Conservation (phyloP, 1,140 invertebrate genomes). For the Rhagoletis pomonella region DNA sequence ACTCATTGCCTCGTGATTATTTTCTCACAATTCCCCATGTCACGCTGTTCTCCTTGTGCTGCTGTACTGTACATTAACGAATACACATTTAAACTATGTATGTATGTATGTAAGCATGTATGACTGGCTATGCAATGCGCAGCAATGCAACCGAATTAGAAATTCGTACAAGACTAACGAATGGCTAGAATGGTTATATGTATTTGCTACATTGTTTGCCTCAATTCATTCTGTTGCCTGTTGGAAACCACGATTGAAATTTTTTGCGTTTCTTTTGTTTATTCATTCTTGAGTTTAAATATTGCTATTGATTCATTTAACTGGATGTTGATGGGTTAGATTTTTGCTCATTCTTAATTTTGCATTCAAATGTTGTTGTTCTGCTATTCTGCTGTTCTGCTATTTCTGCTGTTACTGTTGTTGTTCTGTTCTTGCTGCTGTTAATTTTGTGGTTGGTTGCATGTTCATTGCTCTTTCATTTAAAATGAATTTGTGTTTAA, state of each 20-base stretch:
- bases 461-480: conserved; percentile 18
- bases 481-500: conserved; percentile 27
- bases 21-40: not conserved
- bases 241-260: conserved; percentile 43
- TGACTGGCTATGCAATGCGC: not conserved
- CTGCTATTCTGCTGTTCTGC: conserved; percentile 7
- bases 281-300: conserved; percentile 44
- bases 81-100: conserved; percentile 29
- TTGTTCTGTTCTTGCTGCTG: conserved; percentile 4
- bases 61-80: not conserved
- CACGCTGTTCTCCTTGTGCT: not conserved
- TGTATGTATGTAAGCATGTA: not conserved
- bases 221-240: not conserved
- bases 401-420: conserved; percentile 47
- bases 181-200: not conserved
- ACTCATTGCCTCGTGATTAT: not conserved
- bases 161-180: conserved; percentile 1
- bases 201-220: not conserved
- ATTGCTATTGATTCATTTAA: conserved; percentile 53
- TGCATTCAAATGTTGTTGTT: conserved; percentile 34
- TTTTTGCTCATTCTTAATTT: not conserved
- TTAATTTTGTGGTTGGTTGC: not conserved
- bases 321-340: conserved; percentile 47
- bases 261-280: conserved; percentile 54
- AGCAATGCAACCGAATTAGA: conserved; percentile 29